Conservation (phyloP, 2,797 vertebrate genomes). For the Atherinosoma microstoma region DNA sequence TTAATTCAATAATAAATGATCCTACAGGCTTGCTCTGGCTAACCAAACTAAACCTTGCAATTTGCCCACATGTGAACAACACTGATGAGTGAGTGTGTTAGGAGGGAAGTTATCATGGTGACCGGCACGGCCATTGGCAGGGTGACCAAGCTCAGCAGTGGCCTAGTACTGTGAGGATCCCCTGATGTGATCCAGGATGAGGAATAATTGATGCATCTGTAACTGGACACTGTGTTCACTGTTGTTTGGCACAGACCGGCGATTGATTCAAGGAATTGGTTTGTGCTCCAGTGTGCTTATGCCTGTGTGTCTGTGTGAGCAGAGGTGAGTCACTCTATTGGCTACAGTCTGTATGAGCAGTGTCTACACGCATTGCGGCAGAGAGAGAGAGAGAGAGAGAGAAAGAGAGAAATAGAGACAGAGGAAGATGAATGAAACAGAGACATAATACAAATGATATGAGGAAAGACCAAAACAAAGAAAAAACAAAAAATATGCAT, state of each 20-base stretch:
- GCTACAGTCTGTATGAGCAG: slow-evolving; percentile 55
- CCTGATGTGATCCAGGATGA: slow-evolving; percentile 67
- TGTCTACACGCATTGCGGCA: slow-evolving; percentile 71
- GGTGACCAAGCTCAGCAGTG: slow-evolving; percentile 58
- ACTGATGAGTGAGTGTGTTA: slow-evolving; percentile 47
- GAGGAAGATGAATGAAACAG: slow-evolving; percentile 37
- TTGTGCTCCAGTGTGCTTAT: slow-evolving; percentile 22
- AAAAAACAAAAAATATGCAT: background rate
- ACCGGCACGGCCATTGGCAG: slow-evolving; percentile 55
- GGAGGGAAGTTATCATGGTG: slow-evolving; percentile 69
- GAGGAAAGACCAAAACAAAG: slow-evolving; percentile 9
- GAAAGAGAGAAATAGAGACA: slow-evolving; percentile 43
- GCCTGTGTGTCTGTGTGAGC: slow-evolving; percentile 42
- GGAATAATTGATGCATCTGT: slow-evolving; percentile 78
- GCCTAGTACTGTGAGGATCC: slow-evolving; percentile 52
- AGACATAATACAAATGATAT: slow-evolving; percentile 29
- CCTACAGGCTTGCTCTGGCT: slow-evolving; percentile 11
- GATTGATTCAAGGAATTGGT: slow-evolving; percentile 31
- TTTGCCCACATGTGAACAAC: slow-evolving; percentile 31
- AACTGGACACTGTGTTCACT: slow-evolving; percentile 70
- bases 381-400: slow-evolving; percentile 50
- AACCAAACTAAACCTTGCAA: slow-evolving; percentile 20
- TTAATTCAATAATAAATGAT: slow-evolving; percentile 36
- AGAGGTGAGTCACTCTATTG: slow-evolving; percentile 76
- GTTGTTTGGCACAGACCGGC: slow-evolving; percentile 37